phyloP scores from a whole-genome alignment of 2,888 invertebrate genomes.

The Agonopterix subpropinquella region DNA sequence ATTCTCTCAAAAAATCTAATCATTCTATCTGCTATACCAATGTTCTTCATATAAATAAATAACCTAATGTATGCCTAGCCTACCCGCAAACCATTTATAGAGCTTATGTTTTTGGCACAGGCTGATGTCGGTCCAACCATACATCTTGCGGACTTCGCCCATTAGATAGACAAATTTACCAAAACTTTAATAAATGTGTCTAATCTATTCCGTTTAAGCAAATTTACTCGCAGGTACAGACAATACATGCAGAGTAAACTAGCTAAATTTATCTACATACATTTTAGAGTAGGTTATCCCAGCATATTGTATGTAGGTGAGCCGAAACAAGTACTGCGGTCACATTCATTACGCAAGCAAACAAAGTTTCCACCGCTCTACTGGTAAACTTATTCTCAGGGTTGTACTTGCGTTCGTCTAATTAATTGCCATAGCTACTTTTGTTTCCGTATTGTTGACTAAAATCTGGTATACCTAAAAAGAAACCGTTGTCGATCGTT shows the following conservation, averaged over 20 bases:
- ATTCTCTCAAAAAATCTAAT: too few species aligned
- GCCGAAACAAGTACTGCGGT: slow-evolving; percentile 34
- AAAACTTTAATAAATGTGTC: neutral
- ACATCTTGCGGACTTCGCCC: too few species aligned
- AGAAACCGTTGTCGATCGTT: too few species aligned
- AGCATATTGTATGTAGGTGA: slow-evolving; percentile 15
- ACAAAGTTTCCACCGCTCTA: slow-evolving; percentile 34
- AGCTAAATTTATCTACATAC: neutral
- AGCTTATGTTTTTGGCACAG: too few species aligned
- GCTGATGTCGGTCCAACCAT: too few species aligned
- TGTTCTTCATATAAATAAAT: too few species aligned
- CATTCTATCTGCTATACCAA: too few species aligned
- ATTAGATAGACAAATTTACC: too few species aligned
- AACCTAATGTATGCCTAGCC: too few species aligned
- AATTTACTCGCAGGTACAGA: neutral
- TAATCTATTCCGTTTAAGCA: neutral
- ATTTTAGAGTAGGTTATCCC: neutral
- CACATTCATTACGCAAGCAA: slow-evolving; percentile 40
- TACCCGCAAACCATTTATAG: too few species aligned
- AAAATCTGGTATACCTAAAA: neutral
- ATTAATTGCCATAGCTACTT: slow-evolving; percentile 23
- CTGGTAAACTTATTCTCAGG: slow-evolving; percentile 29
- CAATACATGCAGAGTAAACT: neutral
- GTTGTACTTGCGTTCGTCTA: slow-evolving; percentile 21
- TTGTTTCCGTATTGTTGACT: slow-evolving; percentile 1